Conservation (phyloP, 2,888 invertebrate genomes). For the Philhelius pedissequus region DNA sequence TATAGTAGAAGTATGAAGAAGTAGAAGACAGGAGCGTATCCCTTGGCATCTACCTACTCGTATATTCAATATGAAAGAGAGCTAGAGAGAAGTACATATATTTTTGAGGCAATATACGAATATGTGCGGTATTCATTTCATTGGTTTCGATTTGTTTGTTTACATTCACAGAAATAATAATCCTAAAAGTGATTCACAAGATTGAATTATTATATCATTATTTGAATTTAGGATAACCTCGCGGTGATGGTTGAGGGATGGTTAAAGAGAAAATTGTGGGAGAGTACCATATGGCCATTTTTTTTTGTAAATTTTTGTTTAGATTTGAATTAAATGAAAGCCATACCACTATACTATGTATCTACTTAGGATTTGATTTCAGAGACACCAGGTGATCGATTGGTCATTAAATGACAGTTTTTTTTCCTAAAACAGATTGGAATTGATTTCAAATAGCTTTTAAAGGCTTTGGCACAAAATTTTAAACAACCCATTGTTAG, state of each 20-base stretch:
- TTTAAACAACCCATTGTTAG: too few species aligned
- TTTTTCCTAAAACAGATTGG: too few species aligned
- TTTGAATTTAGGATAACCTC: conserved; percentile 50
- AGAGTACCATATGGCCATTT: conserved; percentile 16
- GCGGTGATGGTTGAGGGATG: not conserved
- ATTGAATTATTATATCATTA: conserved; percentile 65
- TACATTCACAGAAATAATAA: conserved; percentile 66
- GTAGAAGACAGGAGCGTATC: conserved; percentile 24
- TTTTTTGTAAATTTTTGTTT: too few species aligned
- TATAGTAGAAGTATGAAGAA: not conserved
- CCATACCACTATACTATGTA: too few species aligned
- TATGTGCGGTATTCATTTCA: conserved; percentile 41
- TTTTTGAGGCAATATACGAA: not conserved
- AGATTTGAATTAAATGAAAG: too few species aligned
- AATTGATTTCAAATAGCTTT: too few species aligned
- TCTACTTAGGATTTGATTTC: too few species aligned
- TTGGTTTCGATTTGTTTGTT: conserved; percentile 64
- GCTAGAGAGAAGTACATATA: not conserved
- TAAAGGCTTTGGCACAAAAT: too few species aligned
- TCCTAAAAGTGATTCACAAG: conserved; percentile 64
- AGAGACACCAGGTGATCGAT: too few species aligned
- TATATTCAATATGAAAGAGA: not conserved
- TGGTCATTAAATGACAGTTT: too few species aligned
- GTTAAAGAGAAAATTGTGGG: not conserved
- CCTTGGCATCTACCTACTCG: conserved; percentile 49